Evolutionary conservation across 2,113 vertebrate genomes (phyloP).

Genomic region (Lepus europaeus): DNA sequence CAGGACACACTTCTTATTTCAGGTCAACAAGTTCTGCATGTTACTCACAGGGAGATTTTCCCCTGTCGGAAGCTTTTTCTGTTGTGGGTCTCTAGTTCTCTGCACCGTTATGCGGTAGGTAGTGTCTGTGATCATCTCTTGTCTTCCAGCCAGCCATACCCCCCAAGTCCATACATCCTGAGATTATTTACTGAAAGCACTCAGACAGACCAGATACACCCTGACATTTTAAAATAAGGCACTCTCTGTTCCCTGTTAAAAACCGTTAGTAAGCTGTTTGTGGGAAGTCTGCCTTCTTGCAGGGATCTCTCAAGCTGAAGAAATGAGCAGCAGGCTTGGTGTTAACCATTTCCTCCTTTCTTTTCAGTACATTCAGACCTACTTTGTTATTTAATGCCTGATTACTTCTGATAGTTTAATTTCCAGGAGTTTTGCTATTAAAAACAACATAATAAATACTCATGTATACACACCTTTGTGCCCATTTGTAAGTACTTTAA

Average conservation of each 20-base stretch:
- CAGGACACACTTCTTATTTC: neutral
- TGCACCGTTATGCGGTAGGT: slow-evolving; percentile 1
- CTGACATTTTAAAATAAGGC: slow-evolving; percentile 35
- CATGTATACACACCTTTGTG: neutral
- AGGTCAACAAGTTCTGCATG: neutral
- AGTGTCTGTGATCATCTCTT: slow-evolving; percentile 31
- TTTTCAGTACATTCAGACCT: neutral
- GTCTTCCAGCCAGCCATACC: slow-evolving; percentile 5
- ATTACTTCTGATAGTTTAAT: neutral
- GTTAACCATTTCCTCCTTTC: neutral
- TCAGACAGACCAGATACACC: slow-evolving; percentile 34
- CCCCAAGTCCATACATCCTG: neutral
- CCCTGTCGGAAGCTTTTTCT: neutral
- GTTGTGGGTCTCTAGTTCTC: slow-evolving; percentile 20
- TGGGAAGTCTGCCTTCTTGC: neutral
- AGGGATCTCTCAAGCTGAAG: neutral
- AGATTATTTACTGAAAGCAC: slow-evolving; percentile 46
- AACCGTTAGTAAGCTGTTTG: neutral
- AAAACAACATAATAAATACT: neutral
- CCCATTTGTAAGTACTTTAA: neutral
- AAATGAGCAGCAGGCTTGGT: neutral
- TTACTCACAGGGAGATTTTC: neutral
- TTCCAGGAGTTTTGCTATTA: slow-evolving; percentile 23
- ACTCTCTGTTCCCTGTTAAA: slow-evolving; percentile 37
- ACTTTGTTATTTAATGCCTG: neutral